Conservation (phyloP, 2,888 invertebrate species). For the Iphiclides podalirius region DNA sequence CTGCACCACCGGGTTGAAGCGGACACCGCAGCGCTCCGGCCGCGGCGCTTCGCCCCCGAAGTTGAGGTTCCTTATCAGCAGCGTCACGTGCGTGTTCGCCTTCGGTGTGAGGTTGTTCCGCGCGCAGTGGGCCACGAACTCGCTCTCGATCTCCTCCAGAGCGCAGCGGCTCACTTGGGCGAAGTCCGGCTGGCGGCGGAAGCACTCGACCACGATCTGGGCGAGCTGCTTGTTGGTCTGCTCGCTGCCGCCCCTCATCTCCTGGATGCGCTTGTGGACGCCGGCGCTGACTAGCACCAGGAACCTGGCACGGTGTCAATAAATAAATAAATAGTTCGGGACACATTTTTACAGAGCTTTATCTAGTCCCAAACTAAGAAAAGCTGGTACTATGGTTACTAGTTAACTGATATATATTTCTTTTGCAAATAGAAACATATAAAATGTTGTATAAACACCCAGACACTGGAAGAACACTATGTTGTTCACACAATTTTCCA, state of each 20-base stretch:
- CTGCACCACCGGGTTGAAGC: slow-evolving; percentile 83
- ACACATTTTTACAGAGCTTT: too few relatives aligned
- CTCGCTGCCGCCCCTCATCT: slow-evolving; percentile 84
- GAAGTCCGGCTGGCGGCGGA: slow-evolving; percentile 88
- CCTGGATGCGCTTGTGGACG: slow-evolving; percentile 90
- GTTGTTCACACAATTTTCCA: too few relatives aligned
- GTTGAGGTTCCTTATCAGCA: slow-evolving; percentile 92
- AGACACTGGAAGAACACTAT: too few relatives aligned
- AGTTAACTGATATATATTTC: too few relatives aligned
- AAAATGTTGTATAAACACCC: too few relatives aligned
- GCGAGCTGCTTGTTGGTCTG: slow-evolving; percentile 91
- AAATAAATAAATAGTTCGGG: too few relatives aligned
- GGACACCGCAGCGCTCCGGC: slow-evolving; percentile 78
- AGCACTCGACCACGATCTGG: slow-evolving; percentile 90
- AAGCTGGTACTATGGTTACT: too few relatives aligned
- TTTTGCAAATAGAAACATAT: too few relatives aligned
- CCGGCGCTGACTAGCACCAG: slow-evolving; percentile 92
- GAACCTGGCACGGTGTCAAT: too few relatives aligned
- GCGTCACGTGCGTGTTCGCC: slow-evolving; percentile 90
- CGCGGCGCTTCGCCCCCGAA: slow-evolving; percentile 89
- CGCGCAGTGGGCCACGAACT: slow-evolving; percentile 89
- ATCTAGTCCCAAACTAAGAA: too few relatives aligned
- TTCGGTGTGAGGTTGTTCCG: slow-evolving; percentile 72
- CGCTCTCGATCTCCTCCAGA: slow-evolving; percentile 89
- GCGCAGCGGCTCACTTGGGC: slow-evolving; percentile 92